phyloP scores from a whole-genome alignment of 2,797 vertebrate genomes.

The Petrocephalus sullivani region DNA sequence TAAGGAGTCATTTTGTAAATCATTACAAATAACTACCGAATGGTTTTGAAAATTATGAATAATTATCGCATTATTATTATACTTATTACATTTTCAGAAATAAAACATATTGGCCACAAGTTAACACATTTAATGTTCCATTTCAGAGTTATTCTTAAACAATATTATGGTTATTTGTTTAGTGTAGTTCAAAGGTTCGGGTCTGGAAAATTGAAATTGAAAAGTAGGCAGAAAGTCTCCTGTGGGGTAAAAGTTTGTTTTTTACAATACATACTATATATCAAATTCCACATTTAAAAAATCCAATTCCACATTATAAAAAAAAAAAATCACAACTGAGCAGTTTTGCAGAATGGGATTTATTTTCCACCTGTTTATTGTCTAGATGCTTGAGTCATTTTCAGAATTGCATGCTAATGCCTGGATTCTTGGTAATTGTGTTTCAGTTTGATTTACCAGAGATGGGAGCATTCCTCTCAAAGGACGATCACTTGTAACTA shows the following conservation, averaged over 20 bases:
- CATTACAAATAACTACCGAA: not conserved
- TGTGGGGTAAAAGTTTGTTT: not conserved
- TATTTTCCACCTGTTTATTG: not conserved
- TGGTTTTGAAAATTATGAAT: too few species aligned
- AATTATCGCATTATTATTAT: too few species aligned
- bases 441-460: constrained; percentile 17
- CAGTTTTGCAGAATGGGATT: not conserved
- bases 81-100: too few species aligned
- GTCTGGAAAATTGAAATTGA: not conserved
- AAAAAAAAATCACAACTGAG: not conserved
- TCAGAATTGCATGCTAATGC: not conserved
- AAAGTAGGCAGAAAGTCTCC: not conserved
- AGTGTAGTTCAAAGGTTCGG: not conserved
- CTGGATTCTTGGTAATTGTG: constrained; percentile 3
- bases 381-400: not conserved
- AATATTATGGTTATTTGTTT: not conserved
- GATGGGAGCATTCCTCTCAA: constrained; percentile 9
- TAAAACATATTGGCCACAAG: not conserved
- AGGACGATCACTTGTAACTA: constrained; percentile 23
- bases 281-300: not conserved
- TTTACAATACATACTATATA: not conserved
- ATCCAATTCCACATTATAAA: not conserved
- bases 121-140: not conserved
- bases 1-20: not conserved
- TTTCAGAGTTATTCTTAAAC: not conserved